Base-by-base conservation (phyloP, 2,113 vertebrate species). In the Oncorhynchus kisutch region DNA sequence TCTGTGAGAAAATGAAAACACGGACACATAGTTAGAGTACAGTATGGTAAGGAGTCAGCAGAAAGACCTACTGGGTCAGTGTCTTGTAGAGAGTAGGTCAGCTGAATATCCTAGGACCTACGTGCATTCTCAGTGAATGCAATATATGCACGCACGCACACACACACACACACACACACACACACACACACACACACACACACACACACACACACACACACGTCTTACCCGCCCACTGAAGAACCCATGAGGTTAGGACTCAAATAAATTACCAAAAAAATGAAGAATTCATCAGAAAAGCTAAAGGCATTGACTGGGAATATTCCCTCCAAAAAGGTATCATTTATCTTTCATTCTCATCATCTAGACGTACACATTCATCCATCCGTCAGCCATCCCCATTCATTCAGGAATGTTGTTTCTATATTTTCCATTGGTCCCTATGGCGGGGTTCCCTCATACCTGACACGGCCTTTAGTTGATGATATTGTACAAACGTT, bases 401-500 rank as follows among this genome's bases (percentile, higher is more conserved):
- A 24, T 27, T 66, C 65, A 14, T 6, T n/a, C 14, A 12, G 7
- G 2, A 77, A 20, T 22, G 12, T 13, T 18, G 72, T 73, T 74
- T 73, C 16, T 54, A 31, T 78, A 24, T 78, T 60, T 59, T 20
- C 39, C 11, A 25, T 0, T n/a, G 67, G 67, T 75, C 22, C 64
- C 29, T 22, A 2, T n/a, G 8, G 39, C 71, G 72, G 1, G 67
- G 73, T 51, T 65, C 16, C 74, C 6, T 4, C 12, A 45, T 57
- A 60, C 12, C n/a, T 3, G 51, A 66, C 39, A 27, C 66, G 71
- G 64, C 22, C 62, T 72, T 59, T 34, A 70, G 64, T 68, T 70
- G 76, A 80, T 51, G 24, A 84, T 73, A 76, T 77, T 65, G 77
- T 73, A 78, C 60, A 73, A 68, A 67, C 65, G 60, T 14, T 80